Conservation (phyloP, 2,888 invertebrate genomes). For the Caenorhabditis parvicauda region DNA sequence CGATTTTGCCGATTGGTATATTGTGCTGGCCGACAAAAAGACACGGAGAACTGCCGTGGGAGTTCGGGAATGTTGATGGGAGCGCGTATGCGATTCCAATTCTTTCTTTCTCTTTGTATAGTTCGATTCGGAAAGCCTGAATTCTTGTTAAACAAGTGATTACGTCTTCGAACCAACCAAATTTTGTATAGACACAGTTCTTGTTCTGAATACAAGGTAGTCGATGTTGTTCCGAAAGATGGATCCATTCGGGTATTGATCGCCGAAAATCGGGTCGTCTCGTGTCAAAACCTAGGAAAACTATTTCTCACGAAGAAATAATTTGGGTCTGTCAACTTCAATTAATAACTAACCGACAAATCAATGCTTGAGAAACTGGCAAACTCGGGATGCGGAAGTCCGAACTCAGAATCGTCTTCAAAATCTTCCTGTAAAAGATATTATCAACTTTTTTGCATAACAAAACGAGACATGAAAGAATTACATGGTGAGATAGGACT, state of each 20-base stretch:
- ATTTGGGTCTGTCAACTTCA: background rate
- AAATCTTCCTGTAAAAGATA: conserved; percentile 23
- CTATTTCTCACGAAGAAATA: too few species aligned
- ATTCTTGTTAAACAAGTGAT: background rate
- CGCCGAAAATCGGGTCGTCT: conserved; percentile 46
- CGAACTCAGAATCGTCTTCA: conserved; percentile 26
- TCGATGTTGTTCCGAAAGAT: conserved; percentile 48
- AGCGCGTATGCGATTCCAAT: conserved; percentile 36
- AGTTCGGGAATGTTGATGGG: conserved; percentile 38
- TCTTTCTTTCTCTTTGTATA: conserved; percentile 32
- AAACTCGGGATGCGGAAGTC: conserved; percentile 25
- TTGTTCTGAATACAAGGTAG: conserved; percentile 54
- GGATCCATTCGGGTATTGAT: conserved; percentile 45
- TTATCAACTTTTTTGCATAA: background rate
- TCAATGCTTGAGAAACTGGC: conserved; percentile 44
- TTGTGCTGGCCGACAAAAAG: conserved; percentile 36
- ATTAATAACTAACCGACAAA: conserved; percentile 28
- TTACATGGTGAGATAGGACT: background rate
- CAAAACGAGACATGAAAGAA: background rate
- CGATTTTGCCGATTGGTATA: conserved; percentile 39
- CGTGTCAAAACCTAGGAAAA: conserved; percentile 36
- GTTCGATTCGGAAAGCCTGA: conserved; percentile 44
- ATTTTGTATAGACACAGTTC: conserved; percentile 53
- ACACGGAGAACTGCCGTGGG: conserved; percentile 34
- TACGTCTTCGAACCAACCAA: conserved; percentile 20